These are phyloP conservation scores for Synergus japonicus DNA, from an alignment of 2,888 invertebrate genomes.

Conservation along the genomic window DNA sequence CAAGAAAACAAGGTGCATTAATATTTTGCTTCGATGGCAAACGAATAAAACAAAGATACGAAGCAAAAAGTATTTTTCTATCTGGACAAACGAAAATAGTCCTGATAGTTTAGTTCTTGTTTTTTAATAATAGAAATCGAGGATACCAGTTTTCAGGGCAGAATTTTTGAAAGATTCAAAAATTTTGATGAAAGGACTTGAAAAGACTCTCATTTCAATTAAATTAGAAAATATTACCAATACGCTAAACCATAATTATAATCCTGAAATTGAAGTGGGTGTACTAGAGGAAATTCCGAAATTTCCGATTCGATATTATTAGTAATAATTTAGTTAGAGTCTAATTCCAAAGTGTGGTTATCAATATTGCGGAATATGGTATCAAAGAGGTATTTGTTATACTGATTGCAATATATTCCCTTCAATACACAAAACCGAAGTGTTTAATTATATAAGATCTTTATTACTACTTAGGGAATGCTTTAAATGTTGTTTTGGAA, in stretches of 20 bases:
- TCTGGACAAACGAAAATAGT: background rate
- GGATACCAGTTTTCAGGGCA: background rate
- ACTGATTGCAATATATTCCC: slow-evolving; percentile 62
- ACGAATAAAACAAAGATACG: background rate
- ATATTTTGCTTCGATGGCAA: slow-evolving; percentile 27
- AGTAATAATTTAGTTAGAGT: slow-evolving; percentile 64
- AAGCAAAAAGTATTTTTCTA: background rate
- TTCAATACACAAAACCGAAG: slow-evolving; percentile 6
- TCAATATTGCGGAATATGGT: slow-evolving; percentile 53
- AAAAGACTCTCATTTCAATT: too few species aligned
- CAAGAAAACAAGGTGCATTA: slow-evolving; percentile 15
- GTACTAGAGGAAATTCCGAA: background rate
- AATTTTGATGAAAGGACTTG: too few species aligned
- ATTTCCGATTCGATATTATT: slow-evolving; percentile 50
- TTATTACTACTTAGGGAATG: too few species aligned
- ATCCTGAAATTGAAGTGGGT: background rate
- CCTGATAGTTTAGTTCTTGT: background rate
- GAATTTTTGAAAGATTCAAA: background rate
- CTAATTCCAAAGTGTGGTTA: slow-evolving; percentile 57
- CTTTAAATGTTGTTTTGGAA: too few species aligned
- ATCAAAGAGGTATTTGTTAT: slow-evolving; percentile 60
- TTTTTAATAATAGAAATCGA: background rate
- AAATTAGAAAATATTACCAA: background rate
- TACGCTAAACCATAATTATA: background rate
- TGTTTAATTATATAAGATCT: too few species aligned